phyloP scores from a whole-genome alignment of 2,113 vertebrate genomes.

The Rhea pennata region DNA sequence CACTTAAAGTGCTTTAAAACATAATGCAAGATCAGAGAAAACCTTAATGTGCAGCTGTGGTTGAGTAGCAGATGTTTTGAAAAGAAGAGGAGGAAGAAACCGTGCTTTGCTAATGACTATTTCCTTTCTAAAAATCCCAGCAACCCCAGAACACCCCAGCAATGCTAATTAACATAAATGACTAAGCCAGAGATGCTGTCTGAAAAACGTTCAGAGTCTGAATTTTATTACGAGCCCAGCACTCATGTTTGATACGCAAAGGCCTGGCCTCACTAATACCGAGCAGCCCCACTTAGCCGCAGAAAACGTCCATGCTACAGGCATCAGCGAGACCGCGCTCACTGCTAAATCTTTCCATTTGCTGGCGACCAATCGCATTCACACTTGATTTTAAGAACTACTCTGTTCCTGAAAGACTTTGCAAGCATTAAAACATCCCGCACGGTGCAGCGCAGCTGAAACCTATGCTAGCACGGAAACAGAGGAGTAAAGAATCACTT shows the following conservation, averaged over 20 bases:
- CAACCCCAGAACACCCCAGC: not conserved
- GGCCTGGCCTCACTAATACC: not conserved
- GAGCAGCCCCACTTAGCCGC: not conserved
- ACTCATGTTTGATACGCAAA: not conserved
- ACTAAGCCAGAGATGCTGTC: not conserved
- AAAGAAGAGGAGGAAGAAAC: not conserved
- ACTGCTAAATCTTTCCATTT: not conserved
- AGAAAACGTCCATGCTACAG: not conserved
- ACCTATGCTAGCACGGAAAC: not conserved
- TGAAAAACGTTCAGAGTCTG: not conserved
- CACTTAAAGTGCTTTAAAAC: not conserved
- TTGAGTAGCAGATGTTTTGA: not conserved
- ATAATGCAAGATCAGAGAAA: not conserved
- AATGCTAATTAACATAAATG: not conserved
- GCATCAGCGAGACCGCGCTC: not conserved
- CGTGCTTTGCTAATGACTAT: not conserved
- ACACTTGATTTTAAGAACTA: accelerated
- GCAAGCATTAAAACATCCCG: accelerated
- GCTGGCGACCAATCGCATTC: accelerated
- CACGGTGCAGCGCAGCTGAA: not conserved
- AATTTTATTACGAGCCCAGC: not conserved
- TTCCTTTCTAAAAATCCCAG: constrained; percentile 36
- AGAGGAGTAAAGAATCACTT: accelerated
- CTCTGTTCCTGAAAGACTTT: not conserved
- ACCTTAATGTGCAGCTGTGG: not conserved